These are phyloP conservation scores for Limulus polyphemus DNA, from an alignment of 2,888 invertebrate genomes.

Conservation along the genomic window DNA sequence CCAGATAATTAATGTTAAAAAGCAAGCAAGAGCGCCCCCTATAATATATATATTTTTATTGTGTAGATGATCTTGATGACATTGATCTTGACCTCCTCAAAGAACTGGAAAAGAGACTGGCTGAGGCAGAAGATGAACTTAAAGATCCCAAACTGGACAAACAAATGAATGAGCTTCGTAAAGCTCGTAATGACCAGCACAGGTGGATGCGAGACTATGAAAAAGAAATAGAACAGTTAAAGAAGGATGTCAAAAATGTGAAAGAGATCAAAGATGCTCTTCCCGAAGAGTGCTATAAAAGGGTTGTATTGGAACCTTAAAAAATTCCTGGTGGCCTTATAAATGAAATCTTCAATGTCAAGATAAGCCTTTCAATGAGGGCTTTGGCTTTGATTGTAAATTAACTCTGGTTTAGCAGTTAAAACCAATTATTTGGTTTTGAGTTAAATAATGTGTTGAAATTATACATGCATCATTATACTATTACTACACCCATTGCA, in stretches of 20 bases:
- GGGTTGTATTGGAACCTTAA: conserved; percentile 25
- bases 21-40: background rate
- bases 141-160: conserved; percentile 59
- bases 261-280: conserved; percentile 64
- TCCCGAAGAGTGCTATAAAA: conserved; percentile 56
- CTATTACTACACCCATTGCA: too few species aligned
- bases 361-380: too few species aligned
- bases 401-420: too few species aligned
- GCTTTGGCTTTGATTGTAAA: too few species aligned
- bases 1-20: too few species aligned
- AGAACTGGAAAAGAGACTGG: conserved; percentile 50
- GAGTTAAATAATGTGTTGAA: too few species aligned
- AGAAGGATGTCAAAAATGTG: conserved; percentile 66
- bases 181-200: conserved; percentile 52
- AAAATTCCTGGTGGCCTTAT: too few species aligned
- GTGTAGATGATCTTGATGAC: conserved; percentile 37
- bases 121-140: conserved; percentile 56
- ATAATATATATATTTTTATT: conserved; percentile 28
- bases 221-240: conserved; percentile 55
- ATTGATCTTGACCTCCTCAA: conserved; percentile 31
- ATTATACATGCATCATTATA: too few species aligned
- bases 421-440: too few species aligned
- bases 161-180: conserved; percentile 57
- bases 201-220: conserved; percentile 68
- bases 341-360: too few species aligned